Percentiles rank a stretch among this genome's conserved stretches.
Evolutionary conservation across 2,888 invertebrate genomes (phyloP).

Genomic region (Rotaria socialis): DNA sequence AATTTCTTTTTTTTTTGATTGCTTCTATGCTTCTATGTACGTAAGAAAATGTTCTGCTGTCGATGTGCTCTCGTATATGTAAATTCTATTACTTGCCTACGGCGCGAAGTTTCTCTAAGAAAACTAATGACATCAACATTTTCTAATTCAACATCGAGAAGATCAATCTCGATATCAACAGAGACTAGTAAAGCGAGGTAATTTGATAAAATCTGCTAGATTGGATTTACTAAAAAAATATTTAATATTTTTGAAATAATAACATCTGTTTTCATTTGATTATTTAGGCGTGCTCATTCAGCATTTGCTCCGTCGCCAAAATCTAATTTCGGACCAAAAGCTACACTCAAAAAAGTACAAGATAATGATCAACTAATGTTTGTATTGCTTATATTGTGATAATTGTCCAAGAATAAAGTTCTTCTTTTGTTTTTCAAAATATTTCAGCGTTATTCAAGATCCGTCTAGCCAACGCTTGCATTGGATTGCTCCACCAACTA

Average conservation of each 20-base stretch:
- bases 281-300: constrained; percentile 9
- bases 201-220: background rate
- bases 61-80: background rate
- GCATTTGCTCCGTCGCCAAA: constrained; percentile 34
- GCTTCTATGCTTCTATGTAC: background rate
- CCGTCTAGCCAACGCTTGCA: constrained; percentile 24
- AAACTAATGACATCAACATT: background rate
- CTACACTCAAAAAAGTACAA: constrained; percentile 16
- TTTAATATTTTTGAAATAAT: background rate
- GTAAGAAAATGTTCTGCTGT: background rate
- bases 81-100: background rate
- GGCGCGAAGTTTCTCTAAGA: background rate
- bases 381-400: background rate
- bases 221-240: background rate
- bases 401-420: background rate
- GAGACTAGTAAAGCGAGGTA: constrained; percentile 15
- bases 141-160: background rate
- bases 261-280: background rate
- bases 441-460: constrained; percentile 12
- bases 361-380: constrained; percentile 29
- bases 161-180: background rate
- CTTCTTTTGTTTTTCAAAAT: background rate
- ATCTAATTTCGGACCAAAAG: constrained; percentile 16
- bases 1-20: background rate
- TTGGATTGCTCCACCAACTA: background rate